Evolutionary conservation across 1,140 invertebrate genomes (phyloP).

Genomic region (Macrobrachium rosenbergii): DNA sequence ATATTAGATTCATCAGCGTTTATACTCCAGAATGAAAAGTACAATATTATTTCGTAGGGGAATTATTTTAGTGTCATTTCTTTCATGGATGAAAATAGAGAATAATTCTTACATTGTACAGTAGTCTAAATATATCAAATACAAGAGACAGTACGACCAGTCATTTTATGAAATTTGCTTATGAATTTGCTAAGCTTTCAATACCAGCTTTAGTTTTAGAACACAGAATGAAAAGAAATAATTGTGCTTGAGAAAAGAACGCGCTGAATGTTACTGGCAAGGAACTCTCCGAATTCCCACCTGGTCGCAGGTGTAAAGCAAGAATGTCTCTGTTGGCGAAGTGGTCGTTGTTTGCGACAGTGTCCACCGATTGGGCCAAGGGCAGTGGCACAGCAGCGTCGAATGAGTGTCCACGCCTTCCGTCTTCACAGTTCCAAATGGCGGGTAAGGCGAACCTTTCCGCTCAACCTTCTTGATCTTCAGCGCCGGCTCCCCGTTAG

Average conservation of each 20-base stretch:
- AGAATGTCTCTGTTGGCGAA: constrained; percentile 31
- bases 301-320: constrained; percentile 47
- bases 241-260: not conserved
- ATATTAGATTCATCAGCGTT: not conserved
- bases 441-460: constrained; percentile 38
- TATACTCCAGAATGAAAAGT: not conserved
- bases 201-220: not conserved
- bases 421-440: constrained; percentile 66
- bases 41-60: not conserved
- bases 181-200: too few relatives aligned
- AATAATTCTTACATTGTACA: too few relatives aligned
- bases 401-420: constrained; percentile 59
- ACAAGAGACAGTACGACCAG: too few relatives aligned
- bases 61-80: too few relatives aligned
- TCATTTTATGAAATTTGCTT: too few relatives aligned
- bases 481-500: constrained; percentile 59
- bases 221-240: not conserved
- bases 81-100: too few relatives aligned
- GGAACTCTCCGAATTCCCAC: not conserved
- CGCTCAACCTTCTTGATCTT: constrained; percentile 57
- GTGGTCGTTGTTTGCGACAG: constrained; percentile 27
- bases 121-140: too few relatives aligned
- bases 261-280: too few relatives aligned
- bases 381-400: constrained; percentile 51
- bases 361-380: constrained; percentile 39